Conservation (phyloP, 2,888 invertebrate species). For the Zonitis immaculata region DNA sequence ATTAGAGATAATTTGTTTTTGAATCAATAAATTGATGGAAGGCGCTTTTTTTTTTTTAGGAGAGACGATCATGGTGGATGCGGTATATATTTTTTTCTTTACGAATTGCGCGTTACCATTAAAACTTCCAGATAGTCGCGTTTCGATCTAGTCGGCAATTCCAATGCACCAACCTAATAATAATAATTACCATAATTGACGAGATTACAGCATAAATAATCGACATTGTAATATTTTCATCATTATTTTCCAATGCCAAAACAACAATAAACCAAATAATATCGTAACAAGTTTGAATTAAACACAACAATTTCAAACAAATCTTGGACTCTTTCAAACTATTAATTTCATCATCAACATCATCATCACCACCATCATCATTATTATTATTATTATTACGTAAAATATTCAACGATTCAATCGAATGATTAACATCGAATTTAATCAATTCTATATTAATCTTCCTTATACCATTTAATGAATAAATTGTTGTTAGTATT, state of each 20-base stretch:
- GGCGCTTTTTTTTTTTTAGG: too few relatives aligned
- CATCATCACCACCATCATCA: constrained; percentile 31
- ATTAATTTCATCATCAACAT: constrained; percentile 34
- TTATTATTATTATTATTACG: constrained; percentile 37
- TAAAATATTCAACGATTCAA: constrained; percentile 43
- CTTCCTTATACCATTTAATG: constrained; percentile 54
- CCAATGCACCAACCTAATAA: not conserved
- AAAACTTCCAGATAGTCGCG: too few relatives aligned
- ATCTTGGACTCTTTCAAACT: constrained; percentile 57
- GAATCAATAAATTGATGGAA: too few relatives aligned
- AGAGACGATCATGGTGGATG: too few relatives aligned
- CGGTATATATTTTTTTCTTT: too few relatives aligned
- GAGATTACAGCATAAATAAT: constrained; percentile 56
- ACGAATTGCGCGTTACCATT: too few relatives aligned
- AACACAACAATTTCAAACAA: constrained; percentile 59
- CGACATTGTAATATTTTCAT: constrained; percentile 56
- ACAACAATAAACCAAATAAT: constrained; percentile 73
- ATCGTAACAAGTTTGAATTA: constrained; percentile 66
- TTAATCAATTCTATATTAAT: constrained; percentile 47
- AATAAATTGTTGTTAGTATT: constrained; percentile 57
- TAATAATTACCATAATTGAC: constrained; percentile 53
- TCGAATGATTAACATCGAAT: constrained; percentile 44
- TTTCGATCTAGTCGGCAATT: too few relatives aligned
- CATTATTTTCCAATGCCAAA: constrained; percentile 65
- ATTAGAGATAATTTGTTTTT: too few relatives aligned